A percentile compares a stretch with the other conserved stretches of the same genome.
Evolutionary conservation across 2,888 invertebrate genomes (phyloP).

Genomic region (Rotaria sp.): DNA sequence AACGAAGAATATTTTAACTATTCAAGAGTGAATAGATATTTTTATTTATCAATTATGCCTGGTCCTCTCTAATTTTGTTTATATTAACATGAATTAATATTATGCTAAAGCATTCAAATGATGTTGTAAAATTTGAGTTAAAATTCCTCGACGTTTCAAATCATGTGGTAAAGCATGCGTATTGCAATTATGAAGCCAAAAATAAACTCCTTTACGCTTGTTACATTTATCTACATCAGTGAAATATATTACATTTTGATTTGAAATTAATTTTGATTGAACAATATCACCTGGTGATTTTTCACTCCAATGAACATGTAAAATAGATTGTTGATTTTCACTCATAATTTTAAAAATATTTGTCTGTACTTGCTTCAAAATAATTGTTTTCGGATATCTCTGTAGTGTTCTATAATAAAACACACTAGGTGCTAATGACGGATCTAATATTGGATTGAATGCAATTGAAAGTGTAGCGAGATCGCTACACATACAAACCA

Average conservation of each 20-base stretch:
- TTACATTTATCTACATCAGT: neutral
- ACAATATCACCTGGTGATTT: neutral
- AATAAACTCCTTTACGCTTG: neutral
- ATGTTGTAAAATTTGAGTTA: neutral
- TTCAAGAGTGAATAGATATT: no score
- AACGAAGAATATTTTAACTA: no score
- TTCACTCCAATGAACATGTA: conserved; percentile 13
- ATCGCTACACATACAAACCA: conserved; percentile 26
- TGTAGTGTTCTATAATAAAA: neutral
- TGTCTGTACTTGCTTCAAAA: neutral
- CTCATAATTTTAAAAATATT: neutral
- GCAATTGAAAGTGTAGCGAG: conserved; percentile 17
- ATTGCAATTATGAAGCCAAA: neutral
- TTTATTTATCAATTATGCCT: no score
- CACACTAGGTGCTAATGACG: neutral
- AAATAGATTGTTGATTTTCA: neutral
- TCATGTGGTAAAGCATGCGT: neutral
- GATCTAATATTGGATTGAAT: conserved; percentile 23
- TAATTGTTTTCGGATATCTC: neutral
- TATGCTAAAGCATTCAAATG: neutral
- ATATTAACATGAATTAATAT: neutral
- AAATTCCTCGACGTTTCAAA: neutral
- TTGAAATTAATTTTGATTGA: neutral
- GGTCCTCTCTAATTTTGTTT: neutral
- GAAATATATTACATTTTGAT: neutral